phyloP scores from a whole-genome alignment of 2,113 vertebrate species.

The Otis tarda region DNA sequence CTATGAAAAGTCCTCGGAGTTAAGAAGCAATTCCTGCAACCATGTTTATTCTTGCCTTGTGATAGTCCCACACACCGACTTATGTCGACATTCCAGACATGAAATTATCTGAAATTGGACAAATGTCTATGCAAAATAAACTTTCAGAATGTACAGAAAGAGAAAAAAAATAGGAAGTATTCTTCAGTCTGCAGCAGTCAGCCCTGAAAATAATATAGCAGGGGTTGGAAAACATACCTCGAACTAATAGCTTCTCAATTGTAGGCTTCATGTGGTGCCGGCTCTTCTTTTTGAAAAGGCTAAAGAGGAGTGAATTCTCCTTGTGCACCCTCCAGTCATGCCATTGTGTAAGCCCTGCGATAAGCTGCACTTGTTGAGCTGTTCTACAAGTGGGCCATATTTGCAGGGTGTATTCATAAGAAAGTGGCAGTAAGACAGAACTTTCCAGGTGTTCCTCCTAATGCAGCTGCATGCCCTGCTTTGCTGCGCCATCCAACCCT shows the following conservation, averaged over 20 bases:
- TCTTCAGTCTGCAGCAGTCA: conserved; percentile 5
- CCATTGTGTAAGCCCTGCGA: rapidly evolving
- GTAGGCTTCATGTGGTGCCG: not conserved
- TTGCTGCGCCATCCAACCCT: not conserved
- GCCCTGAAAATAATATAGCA: not conserved
- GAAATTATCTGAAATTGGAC: conserved; percentile 28
- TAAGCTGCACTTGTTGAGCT: not conserved
- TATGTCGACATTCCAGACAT: not conserved
- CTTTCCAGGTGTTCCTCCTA: not conserved
- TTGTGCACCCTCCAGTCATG: not conserved
- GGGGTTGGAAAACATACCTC: not conserved
- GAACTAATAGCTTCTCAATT: not conserved
- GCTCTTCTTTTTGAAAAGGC: not conserved
- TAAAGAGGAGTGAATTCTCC: not conserved
- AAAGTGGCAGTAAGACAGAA: not conserved
- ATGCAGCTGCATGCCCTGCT: not conserved
- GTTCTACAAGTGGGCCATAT: not conserved
- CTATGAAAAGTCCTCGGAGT: not conserved
- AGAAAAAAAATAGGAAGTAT: not conserved
- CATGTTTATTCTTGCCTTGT: not conserved
- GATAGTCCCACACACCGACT: not conserved
- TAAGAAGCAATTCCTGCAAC: not conserved
- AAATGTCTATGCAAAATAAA: not conserved
- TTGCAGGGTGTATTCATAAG: not conserved
- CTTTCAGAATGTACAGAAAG: not conserved